Evolutionary conservation across 92 coral and sea anemone species (phyloP), one percentile per base, ranked within the genome.

Genomic region (Parazoanthus atlanticus): DNA sequence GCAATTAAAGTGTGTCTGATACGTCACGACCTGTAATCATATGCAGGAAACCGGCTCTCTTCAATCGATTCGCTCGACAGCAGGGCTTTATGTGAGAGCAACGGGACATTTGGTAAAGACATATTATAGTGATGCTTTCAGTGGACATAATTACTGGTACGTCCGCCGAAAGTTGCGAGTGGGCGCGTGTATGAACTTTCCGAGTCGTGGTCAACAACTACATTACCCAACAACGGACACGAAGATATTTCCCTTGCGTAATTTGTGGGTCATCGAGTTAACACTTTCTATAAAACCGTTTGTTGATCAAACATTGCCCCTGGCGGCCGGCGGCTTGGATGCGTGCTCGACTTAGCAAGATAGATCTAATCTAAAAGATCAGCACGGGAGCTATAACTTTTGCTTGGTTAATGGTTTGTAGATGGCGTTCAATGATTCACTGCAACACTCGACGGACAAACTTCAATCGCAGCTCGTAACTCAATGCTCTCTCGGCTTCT

Each of bases 11-110:
- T 10, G 29, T 8, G 7, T 25, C 3, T 5, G 5, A 61, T 33
- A 81, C 85, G 85, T 81, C 85, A 81, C 74, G 74, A 33, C 9
- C 17, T 81, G 28, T 81, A 81, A 81, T 81, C 31, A 25, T 33
- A 81, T 81, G 72, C 85, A 81, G 85, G 71, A 33, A 33, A 16
- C 79, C 46, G 26, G 25, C 30, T 75, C 28, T 0, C 11, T 25
- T 8, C 25, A 81, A 32, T 32, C 71, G 29, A 3, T 32, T 32
- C 74, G 11, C 26, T 80, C 26, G 70, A 54, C 85, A 81, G 85
- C 10, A 32, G 73, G 49, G 74, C 46, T 33, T 41, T 8, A 75
- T 36, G 52, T 7, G 41, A 7, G 32, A 16, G 66, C 1, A 46
- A 52, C 43, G 41, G 65, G 34, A 49, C 33, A 49, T 30, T 52